phyloP scores from a whole-genome alignment of 92 coral and sea anemone genomes.

The Umimayanthus kanabou region DNA sequence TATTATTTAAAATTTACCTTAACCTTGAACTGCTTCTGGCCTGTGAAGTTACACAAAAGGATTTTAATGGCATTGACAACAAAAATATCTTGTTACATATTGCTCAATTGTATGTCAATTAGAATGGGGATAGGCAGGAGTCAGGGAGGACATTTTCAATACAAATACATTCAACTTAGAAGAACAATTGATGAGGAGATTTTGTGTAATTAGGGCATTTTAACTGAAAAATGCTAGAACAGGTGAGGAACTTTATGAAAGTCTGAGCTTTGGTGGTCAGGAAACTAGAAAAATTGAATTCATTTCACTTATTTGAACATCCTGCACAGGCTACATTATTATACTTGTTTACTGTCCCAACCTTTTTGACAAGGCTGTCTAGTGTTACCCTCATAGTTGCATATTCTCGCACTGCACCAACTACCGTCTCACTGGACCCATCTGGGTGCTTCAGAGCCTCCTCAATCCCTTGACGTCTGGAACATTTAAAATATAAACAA shows the following conservation, averaged over 20 bases:
- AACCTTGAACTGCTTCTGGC: conserved; percentile 30
- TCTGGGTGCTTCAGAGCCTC: conserved; percentile 84
- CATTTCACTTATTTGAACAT: too few relatives aligned
- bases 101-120: neutral
- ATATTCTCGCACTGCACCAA: conserved; percentile 78
- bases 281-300: too few relatives aligned
- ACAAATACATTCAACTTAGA: too few relatives aligned
- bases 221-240: too few relatives aligned
- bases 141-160: too few relatives aligned
- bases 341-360: conserved; percentile 15
- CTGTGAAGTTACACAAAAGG: neutral
- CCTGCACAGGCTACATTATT: too few relatives aligned
- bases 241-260: too few relatives aligned
- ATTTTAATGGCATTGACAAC: neutral
- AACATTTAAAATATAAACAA: neutral
- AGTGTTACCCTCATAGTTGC: conserved; percentile 69
- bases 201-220: too few relatives aligned
- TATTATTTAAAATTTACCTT: too few relatives aligned
- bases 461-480: conserved; percentile 90
- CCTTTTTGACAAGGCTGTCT: conserved; percentile 78
- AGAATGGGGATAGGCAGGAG: too few relatives aligned
- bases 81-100: neutral
- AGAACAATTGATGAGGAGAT: too few relatives aligned
- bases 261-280: too few relatives aligned
- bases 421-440: conserved; percentile 76